Percentiles rank a stretch among this genome's conserved stretches.
Evolutionary conservation across 2,888 invertebrate genomes (phyloP).

Genomic region (Cremastinae sp.): DNA sequence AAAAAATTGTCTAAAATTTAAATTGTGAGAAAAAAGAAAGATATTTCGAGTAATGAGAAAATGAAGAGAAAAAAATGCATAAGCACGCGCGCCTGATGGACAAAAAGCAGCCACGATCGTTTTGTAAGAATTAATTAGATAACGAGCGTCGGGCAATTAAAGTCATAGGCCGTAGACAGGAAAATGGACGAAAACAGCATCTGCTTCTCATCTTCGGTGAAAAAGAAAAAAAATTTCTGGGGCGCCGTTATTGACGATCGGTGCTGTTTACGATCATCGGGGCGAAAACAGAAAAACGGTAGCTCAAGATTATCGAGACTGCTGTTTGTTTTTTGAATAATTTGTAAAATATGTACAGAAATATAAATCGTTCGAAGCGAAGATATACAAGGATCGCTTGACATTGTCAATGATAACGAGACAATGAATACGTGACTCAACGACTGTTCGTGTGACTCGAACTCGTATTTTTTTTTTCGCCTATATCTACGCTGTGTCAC

Average conservation of each 20-base stretch:
- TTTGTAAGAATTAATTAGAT: slow-evolving; percentile 75
- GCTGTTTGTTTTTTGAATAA: no score
- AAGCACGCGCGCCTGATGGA: not conserved
- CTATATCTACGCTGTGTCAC: not conserved
- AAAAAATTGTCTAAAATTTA: no score
- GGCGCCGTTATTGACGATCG: slow-evolving; percentile 16
- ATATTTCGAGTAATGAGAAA: no score
- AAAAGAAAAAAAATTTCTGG: slow-evolving; percentile 53
- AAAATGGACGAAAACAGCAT: slow-evolving; percentile 72
- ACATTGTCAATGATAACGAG: slow-evolving; percentile 35
- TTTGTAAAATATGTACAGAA: no score
- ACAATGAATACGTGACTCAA: not conserved
- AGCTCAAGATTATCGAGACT: no score
- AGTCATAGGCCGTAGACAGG: slow-evolving; percentile 59
- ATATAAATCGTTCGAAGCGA: no score
- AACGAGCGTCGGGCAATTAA: slow-evolving; percentile 74
- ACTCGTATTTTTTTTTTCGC: not conserved
- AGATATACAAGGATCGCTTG: slow-evolving; percentile 32
- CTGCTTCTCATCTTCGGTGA: slow-evolving; percentile 71
- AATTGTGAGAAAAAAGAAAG: no score
- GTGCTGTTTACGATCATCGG: not conserved
- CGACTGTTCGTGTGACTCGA: not conserved
- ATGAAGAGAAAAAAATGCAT: not conserved
- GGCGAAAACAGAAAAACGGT: not conserved
- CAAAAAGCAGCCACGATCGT: slow-evolving; percentile 26